Percentiles rank a stretch among this genome's conserved stretches.
Conservation (phyloP, 2,888 invertebrate species). For the Petrolisthes manimaculis region DNA sequence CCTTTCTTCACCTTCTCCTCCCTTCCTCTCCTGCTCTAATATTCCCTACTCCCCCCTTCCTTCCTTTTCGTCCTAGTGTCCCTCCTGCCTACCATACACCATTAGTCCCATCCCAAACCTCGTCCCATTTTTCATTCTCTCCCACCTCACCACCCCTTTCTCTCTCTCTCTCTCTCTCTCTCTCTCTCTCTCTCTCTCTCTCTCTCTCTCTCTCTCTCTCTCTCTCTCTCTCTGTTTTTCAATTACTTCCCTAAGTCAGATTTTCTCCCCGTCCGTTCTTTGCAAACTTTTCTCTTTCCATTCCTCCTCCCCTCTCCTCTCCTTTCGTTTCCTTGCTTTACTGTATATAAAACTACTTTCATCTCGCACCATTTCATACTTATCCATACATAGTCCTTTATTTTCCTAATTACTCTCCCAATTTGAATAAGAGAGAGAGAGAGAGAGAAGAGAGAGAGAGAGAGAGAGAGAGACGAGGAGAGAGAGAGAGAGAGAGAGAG, state of each 20-base stretch:
- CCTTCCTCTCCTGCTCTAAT: not conserved
- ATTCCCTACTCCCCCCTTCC: not conserved
- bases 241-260: not conserved
- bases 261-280: not conserved
- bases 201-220: not conserved
- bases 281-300: not conserved
- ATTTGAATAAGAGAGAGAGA: no score
- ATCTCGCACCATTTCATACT: not conserved
- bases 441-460: no score
- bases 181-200: not conserved
- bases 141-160: not conserved
- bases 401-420: not conserved
- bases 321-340: not conserved
- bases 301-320: slow-evolving; percentile 5
- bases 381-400: not conserved
- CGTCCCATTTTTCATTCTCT: not conserved
- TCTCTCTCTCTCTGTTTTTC: not conserved
- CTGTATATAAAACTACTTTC: not conserved
- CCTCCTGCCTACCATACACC: not conserved
- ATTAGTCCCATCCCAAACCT: not conserved
- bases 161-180: slow-evolving; percentile 17
- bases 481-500: not conserved
- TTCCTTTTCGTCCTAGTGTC: not conserved
- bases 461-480: not conserved
- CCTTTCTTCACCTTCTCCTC: not conserved